phyloP scores from a whole-genome alignment of 2,888 invertebrate genomes.

The Polydrusus pterygomalis region DNA sequence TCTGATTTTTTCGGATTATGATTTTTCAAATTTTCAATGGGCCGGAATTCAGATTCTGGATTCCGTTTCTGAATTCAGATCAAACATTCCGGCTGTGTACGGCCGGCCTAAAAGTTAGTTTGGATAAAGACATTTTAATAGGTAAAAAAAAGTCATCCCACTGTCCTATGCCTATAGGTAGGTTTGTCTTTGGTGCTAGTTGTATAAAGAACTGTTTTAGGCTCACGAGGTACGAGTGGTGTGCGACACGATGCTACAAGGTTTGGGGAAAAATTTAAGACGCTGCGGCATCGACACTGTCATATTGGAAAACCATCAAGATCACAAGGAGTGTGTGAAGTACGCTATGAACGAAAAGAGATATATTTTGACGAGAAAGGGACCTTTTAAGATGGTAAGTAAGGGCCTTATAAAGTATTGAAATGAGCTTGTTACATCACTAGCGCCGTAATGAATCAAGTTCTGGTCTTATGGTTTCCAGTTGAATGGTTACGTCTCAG shows the following conservation, averaged over 20 bases:
- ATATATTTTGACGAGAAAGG: conserved; percentile 76
- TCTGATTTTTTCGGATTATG: no score
- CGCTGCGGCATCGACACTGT: conserved; percentile 78
- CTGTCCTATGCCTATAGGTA: no score
- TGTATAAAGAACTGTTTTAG: conserved; percentile 47
- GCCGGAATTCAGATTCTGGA: no score
- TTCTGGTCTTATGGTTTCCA: conserved; percentile 56
- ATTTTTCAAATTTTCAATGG: no score
- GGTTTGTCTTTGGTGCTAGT: background rate
- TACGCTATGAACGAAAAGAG: conserved; percentile 74
- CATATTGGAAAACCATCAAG: conserved; percentile 72
- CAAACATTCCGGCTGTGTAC: no score
- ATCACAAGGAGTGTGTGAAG: conserved; percentile 74
- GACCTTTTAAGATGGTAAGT: conserved; percentile 70
- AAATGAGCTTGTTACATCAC: no score
- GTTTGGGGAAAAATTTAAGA: conserved; percentile 78
- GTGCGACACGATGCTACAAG: conserved; percentile 77
- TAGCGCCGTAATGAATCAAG: background rate
- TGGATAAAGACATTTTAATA: no score
- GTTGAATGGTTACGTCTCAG: conserved; percentile 74
- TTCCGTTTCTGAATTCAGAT: no score
- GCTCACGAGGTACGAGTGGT: conserved; percentile 72
- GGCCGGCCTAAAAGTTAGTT: no score
- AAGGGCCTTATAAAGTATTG: no score
- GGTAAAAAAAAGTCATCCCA: no score